phyloP scores from a whole-genome alignment of 2,888 invertebrate species.

The Crossocerus cetratus region DNA sequence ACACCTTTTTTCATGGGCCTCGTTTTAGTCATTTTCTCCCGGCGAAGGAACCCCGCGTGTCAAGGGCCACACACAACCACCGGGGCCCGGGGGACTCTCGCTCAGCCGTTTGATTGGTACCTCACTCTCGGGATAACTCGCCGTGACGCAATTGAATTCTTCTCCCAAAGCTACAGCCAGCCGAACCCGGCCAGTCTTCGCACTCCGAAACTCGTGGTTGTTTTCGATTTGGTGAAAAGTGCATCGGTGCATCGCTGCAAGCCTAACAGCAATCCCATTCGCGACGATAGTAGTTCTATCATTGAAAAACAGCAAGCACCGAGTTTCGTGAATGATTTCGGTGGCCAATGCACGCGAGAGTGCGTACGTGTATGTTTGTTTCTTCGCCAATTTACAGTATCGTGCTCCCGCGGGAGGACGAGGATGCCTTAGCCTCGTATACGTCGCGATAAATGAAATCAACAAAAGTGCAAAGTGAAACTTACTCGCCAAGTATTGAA shows the following conservation, averaged over 20 bases:
- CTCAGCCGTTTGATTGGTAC: slow-evolving; percentile 65
- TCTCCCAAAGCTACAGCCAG: slow-evolving; percentile 41
- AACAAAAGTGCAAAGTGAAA: background rate
- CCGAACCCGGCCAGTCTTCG: slow-evolving; percentile 15
- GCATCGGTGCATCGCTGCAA: background rate
- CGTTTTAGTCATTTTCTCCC: slow-evolving; percentile 59
- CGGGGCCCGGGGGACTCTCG: slow-evolving; percentile 52
- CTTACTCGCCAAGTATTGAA: background rate
- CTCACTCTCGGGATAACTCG: slow-evolving; percentile 58
- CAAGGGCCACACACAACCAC: slow-evolving; percentile 68
- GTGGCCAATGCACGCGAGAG: background rate
- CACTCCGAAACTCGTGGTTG: background rate
- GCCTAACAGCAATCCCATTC: background rate
- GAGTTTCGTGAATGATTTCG: background rate
- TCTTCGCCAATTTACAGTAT: background rate
- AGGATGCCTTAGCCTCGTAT: background rate
- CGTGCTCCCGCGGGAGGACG: background rate
- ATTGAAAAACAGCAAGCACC: background rate
- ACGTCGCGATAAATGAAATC: background rate
- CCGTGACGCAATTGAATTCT: slow-evolving; percentile 70
- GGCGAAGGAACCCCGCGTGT: slow-evolving; percentile 41
- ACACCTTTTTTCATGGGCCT: slow-evolving; percentile 60
- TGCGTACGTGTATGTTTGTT: background rate
- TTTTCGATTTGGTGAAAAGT: background rate
- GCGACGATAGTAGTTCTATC: background rate